Percentiles rank a stretch among this genome's conserved stretches.
Conservation (phyloP, 2,113 vertebrate species). For the Microtus richardsoni region DNA sequence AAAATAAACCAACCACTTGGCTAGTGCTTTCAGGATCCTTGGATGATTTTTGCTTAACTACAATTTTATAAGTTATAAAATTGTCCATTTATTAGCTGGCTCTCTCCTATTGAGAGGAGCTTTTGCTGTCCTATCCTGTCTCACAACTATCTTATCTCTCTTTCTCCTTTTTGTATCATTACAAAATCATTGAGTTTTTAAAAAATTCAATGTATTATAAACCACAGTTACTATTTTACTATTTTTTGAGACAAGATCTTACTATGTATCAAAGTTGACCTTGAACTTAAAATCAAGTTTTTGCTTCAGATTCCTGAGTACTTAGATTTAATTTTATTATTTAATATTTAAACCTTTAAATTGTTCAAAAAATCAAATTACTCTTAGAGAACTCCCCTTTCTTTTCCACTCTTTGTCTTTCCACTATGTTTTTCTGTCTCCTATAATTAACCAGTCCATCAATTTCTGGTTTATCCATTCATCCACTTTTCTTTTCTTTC, state of each 20-base stretch:
- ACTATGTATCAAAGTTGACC: not conserved
- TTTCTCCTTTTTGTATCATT: not conserved
- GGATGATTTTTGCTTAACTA: not conserved
- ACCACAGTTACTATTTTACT: not conserved
- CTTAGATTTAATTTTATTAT: slow-evolving; percentile 16
- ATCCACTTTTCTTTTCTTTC: not conserved
- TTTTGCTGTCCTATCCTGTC: not conserved
- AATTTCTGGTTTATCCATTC: slow-evolving; percentile 1
- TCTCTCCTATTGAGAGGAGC: not conserved
- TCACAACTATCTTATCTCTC: not conserved
- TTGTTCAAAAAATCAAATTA: not conserved
- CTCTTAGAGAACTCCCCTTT: not conserved
- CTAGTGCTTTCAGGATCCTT: not conserved
- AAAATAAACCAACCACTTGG: not conserved
- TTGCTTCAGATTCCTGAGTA: not conserved
- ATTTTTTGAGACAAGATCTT: not conserved
- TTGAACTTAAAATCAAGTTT: not conserved
- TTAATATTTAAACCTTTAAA: slow-evolving; percentile 40
- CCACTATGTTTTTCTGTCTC: not conserved
- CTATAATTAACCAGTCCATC: not conserved
- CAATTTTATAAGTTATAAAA: not conserved
- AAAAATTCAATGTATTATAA: not conserved
- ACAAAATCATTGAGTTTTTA: not conserved
- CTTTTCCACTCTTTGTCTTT: not conserved
- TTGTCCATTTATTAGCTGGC: not conserved